Percentiles rank a stretch among this genome's conserved stretches.
These are phyloP conservation scores for Discoglossus pictus DNA, from an alignment of 2,797 vertebrate genomes.

Conservation along the genomic window DNA sequence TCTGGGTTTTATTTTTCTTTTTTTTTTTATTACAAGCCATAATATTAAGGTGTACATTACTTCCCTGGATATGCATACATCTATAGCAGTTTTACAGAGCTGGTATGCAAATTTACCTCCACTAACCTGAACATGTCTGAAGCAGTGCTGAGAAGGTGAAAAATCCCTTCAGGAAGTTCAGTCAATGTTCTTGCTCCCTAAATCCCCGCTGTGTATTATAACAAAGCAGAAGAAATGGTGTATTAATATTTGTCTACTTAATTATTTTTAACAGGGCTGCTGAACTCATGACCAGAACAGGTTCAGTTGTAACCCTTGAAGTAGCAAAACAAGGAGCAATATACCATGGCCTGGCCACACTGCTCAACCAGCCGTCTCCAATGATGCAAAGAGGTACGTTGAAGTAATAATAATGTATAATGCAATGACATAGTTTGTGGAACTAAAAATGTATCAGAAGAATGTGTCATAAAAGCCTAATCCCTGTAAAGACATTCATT, in stretches of 20 bases:
- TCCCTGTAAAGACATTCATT: no score
- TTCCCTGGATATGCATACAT: no score
- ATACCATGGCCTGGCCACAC: constrained; percentile 94
- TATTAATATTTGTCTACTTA: background rate
- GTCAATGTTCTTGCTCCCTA: background rate
- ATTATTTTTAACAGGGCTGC: constrained; percentile 82
- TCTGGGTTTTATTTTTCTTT: no score
- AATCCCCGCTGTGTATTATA: background rate
- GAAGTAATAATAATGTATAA: background rate
- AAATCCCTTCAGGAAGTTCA: background rate
- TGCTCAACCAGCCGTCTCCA: constrained; percentile 96
- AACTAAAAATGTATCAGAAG: no score
- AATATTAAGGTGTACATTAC: no score
- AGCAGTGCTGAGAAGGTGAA: background rate
- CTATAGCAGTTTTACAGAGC: no score
- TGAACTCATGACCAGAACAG: constrained; percentile 96
- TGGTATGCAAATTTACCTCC: no score
- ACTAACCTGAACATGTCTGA: no score
- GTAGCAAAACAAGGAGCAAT: constrained; percentile 98
- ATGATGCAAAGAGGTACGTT: constrained; percentile 91
- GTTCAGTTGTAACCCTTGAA: constrained; percentile 94
- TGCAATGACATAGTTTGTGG: no score
- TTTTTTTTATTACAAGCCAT: no score
- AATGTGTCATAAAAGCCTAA: no score
- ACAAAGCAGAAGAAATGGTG: constrained; percentile 4